Evolutionary conservation across 2,113 vertebrate genomes (phyloP), one percentile per base, ranked within the genome.

Genomic region (Peromyscus californicus): DNA sequence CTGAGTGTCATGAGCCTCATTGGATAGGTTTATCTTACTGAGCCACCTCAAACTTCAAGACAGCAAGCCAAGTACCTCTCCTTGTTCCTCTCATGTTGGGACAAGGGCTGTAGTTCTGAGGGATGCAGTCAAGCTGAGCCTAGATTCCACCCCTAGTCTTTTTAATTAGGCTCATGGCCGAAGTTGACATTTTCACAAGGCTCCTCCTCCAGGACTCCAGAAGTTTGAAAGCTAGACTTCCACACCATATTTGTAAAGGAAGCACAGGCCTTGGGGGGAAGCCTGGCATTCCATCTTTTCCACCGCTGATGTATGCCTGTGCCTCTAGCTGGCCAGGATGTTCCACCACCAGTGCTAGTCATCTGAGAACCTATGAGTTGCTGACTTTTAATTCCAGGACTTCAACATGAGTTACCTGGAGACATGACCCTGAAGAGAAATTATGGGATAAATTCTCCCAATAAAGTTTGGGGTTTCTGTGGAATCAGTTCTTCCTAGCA

Each of bases 351-450:
- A n/a, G 7, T 3, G 1, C 61, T 88, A 5, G 69, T 94, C 87
- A 63, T 89, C 45, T 61, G 78, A 94, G 91, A 94, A 85, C 16
- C 22, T 89, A 24, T 33, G 36, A 36, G 6, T 57, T 26, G 89
- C 61, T 72, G 86, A 54, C 12, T 96, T 95, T 90, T 95, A n/a
- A 92, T 96, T 96, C 45, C 36, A 88, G 92, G 54, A 84, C 45
- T 92, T 94, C 17, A 85, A 51, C 22, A 1, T 63, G 36, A 29
- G 69, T 95, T 94, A 74, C 31, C 84, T 79, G 45, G 90, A 75
- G 84, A 96, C 12, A 72, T 16, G 16, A 54, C 57, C 29, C 19
- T 51, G 54, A 92, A 29, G 21, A 94, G n/a, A 96, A 96, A 80
- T 80, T 91, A 89, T 0, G 36, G 36, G 39, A 89, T 61, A 96